These are phyloP conservation scores for Dendrolimus pini DNA, from an alignment of 2,888 invertebrate genomes.

Conservation along the genomic window DNA sequence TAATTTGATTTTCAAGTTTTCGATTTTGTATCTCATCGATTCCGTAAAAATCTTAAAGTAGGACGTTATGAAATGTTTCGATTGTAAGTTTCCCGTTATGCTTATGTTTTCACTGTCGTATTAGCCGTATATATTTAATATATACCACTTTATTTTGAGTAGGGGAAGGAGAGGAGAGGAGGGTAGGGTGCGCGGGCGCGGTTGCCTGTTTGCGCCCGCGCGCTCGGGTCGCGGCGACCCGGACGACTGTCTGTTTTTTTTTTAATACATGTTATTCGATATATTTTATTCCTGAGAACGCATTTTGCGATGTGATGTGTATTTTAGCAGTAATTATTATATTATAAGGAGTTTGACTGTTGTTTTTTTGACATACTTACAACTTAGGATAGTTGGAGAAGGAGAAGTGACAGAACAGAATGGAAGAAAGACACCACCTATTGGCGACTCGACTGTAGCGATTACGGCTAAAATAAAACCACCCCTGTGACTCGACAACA, in stretches of 20 bases:
- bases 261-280: conserved; percentile 80
- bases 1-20: conserved; percentile 76
- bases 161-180: conserved; percentile 17
- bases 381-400: conserved; percentile 59
- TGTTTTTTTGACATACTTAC: conserved; percentile 76
- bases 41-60: conserved; percentile 77
- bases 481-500: conserved; percentile 68
- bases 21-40: conserved; percentile 75
- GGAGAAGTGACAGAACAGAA: conserved; percentile 47
- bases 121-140: conserved; percentile 70
- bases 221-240: conserved; percentile 40
- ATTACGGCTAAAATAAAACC: conserved; percentile 69
- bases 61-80: conserved; percentile 77
- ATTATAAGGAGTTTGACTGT: conserved; percentile 77
- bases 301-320: conserved; percentile 84
- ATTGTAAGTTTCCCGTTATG: conserved; percentile 77
- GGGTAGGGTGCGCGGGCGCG: conserved; percentile 60
- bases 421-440: conserved; percentile 40
- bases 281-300: conserved; percentile 88
- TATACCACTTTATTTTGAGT: conserved; percentile 46
- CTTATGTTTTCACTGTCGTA: conserved; percentile 69
- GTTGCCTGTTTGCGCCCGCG: conserved; percentile 73
- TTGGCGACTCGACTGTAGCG: conserved; percentile 51
- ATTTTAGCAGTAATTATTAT: conserved; percentile 79
- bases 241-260: conserved; percentile 73